Evolutionary conservation across 2,888 invertebrate genomes (phyloP), one percentile per base, ranked within the genome.

Genomic region (Conistra vaccinii): DNA sequence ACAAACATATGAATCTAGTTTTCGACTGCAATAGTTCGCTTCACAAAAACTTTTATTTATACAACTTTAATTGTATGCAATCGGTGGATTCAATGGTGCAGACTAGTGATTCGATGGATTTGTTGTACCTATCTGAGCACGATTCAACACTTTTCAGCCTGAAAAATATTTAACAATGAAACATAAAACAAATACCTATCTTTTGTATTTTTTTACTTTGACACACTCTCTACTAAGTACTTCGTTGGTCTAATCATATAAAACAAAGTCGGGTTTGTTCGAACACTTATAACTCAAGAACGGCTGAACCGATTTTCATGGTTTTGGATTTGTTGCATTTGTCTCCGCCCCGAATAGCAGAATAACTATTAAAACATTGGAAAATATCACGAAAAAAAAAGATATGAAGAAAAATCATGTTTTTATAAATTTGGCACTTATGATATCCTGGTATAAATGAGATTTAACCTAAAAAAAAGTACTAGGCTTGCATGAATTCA

Each of bases 31-130:
- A 20, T 10, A 53, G 26, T 58, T 42, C 7, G 42, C 51, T 42
- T 58, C 39, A 70, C 35, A 74, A 51, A 63, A 32, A 32, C 26
- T 57, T 63, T 70, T 51, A 70, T 42, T 53, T 70, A 32, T 14
- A 29, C 69, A n/a, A 17, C 42, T 69, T 55, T 3, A 32, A 76
- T 51, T 63, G 62, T 51, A 14, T 70, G 51, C 76, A 51, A 63
- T 70, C 23, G 26, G 1, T 23, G 10, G 3, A n/a, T 29, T 29
- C 45, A 53, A 20, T 45, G 53, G 42, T 77, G 51, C 62, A 71
- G 6, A 53, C 26, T 57, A 58, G 10, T 65, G 58, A 4, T 5
- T 63, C 20, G 58, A 53, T 12, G 26, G 32, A 65, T 70, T 29
- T 32, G 1, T 20, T 32, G 4, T 20, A 10, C 9, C 3, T 29